Evolutionary conservation across 2,888 invertebrate genomes (phyloP).

Genomic region (Boloria euphrosyne): DNA sequence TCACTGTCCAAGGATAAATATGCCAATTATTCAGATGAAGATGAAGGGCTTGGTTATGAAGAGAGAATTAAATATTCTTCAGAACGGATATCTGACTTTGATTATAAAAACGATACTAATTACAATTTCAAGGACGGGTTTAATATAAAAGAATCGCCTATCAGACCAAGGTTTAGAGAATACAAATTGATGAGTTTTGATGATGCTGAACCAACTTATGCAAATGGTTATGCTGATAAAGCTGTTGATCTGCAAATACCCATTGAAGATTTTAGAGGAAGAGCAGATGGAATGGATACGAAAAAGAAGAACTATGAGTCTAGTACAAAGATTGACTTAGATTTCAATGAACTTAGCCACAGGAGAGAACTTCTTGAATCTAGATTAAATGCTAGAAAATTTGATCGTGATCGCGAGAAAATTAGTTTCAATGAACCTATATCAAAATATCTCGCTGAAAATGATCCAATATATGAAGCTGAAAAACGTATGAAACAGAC

Average conservation of each 20-base stretch:
- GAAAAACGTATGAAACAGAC: conserved; percentile 77
- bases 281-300: conserved; percentile 86
- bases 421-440: conserved; percentile 66
- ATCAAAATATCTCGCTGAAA: conserved; percentile 71
- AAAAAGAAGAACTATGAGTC: conserved; percentile 77
- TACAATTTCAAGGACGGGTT: conserved; percentile 68
- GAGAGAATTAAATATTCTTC: conserved; percentile 73
- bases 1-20: conserved; percentile 74
- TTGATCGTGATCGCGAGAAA: conserved; percentile 68
- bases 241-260: conserved; percentile 56
- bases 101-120: conserved; percentile 74
- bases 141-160: conserved; percentile 82
- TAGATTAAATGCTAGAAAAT: conserved; percentile 85
- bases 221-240: conserved; percentile 64
- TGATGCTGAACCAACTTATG: conserved; percentile 77
- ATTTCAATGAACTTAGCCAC: conserved; percentile 85
- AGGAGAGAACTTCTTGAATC: conserved; percentile 89
- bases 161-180: conserved; percentile 84
- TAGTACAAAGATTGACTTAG: conserved; percentile 67
- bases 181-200: conserved; percentile 80
- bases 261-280: conserved; percentile 79
- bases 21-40: conserved; percentile 87
- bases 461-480: conserved; percentile 74
- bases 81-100: conserved; percentile 67
- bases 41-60: conserved; percentile 90